phyloP scores from a whole-genome alignment of 1,140 invertebrate genomes.

The Pogonomyrmex californicus region DNA sequence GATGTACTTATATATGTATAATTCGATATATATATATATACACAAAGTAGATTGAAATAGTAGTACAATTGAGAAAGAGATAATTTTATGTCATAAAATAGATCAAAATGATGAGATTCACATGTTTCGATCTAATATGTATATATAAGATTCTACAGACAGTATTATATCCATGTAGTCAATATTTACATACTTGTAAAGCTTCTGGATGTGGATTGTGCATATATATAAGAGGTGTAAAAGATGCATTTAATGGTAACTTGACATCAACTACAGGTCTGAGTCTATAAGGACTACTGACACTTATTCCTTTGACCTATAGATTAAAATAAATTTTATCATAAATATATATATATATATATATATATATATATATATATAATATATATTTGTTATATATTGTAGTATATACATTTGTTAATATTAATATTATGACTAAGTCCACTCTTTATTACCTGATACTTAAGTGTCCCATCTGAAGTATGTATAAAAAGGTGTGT shows the following conservation, averaged over 20 bases:
- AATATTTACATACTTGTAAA: conserved; percentile 91
- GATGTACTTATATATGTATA: neutral
- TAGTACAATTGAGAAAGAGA: no score
- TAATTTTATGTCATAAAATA: no score
- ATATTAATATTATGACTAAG: conserved; percentile 7
- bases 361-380: conserved; percentile 59
- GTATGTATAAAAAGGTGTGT: conserved; percentile 97
- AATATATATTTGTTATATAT: neutral
- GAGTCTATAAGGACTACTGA: conserved; percentile 95
- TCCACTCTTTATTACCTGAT: conserved; percentile 88
- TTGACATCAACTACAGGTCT: conserved; percentile 95
- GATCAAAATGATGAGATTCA: no score
- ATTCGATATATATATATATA: neutral
- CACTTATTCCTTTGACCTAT: conserved; percentile 93
- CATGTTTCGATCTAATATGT: no score
- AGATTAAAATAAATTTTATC: conserved; percentile 74
- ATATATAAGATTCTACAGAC: neutral
- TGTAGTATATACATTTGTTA: conserved; percentile 49
- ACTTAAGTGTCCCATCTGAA: conserved; percentile 94
- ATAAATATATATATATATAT: conserved; percentile 63
- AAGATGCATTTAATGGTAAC: conserved; percentile 96
- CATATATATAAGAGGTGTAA: conserved; percentile 96
- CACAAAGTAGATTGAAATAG: no score
- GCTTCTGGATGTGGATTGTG: conserved; percentile 96
- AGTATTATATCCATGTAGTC: conserved; percentile 69